Evolutionary conservation across 2,113 vertebrate genomes (phyloP).

Genomic region (Hippopotamus amphibius): DNA sequence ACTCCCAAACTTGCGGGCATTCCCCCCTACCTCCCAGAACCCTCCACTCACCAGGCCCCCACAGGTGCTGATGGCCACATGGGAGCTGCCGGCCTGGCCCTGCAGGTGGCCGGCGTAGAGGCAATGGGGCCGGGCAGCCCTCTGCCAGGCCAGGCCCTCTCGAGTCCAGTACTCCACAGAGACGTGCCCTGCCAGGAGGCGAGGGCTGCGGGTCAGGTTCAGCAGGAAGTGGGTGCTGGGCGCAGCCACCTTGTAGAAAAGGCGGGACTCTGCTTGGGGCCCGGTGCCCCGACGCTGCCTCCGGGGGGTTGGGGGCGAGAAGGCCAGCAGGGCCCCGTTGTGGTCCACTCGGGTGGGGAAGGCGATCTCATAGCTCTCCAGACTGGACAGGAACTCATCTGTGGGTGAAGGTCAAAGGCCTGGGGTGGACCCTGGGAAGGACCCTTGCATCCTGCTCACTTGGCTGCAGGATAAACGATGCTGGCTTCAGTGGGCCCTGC

Average conservation of each 20-base stretch:
- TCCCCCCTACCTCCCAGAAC: not conserved
- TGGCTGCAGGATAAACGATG: not conserved
- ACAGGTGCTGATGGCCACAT: constrained; percentile 98
- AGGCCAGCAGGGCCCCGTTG: constrained; percentile 90
- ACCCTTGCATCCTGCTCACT: not conserved
- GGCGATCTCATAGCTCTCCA: constrained; percentile 97
- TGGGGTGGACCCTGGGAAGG: not conserved
- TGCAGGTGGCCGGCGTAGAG: constrained; percentile 97
- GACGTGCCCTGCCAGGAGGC: constrained; percentile 94
- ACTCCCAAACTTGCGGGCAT: not conserved
- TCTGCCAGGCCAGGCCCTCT: constrained; percentile 95
- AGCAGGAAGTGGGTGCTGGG: constrained; percentile 94
- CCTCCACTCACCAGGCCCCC: constrained; percentile 95
- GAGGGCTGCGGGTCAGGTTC: constrained; percentile 95
- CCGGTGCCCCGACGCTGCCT: constrained; percentile 87
- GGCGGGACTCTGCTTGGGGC: constrained; percentile 86
- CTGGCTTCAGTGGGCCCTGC: not conserved
- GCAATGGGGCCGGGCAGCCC: constrained; percentile 93
- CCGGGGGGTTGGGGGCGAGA: constrained; percentile 80
- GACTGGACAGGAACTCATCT: constrained; percentile 97
- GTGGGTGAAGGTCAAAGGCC: constrained; percentile 35
- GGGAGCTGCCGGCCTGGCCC: constrained; percentile 92
- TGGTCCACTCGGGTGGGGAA: constrained; percentile 95
- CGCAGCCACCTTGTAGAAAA: constrained; percentile 97
- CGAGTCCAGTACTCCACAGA: constrained; percentile 98